phyloP scores from a whole-genome alignment of 2,888 invertebrate species.

The Acanthoscelides obtectus region DNA sequence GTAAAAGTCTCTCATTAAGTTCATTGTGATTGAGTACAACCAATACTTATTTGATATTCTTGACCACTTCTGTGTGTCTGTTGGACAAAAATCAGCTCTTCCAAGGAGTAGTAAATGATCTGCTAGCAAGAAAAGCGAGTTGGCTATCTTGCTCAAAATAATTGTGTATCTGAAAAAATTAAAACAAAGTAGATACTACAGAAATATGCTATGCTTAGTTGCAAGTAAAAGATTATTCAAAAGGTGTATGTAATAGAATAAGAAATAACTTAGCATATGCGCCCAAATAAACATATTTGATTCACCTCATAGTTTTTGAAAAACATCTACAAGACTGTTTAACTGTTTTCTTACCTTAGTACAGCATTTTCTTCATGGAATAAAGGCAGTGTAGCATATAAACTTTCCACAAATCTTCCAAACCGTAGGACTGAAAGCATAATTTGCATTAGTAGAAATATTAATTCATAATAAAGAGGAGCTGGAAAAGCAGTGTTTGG shows the following conservation, averaged over 20 bases:
- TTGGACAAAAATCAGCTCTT: constrained; percentile 61
- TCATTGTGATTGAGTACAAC: constrained; percentile 76
- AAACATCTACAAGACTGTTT: no score
- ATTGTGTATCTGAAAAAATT: constrained; percentile 51
- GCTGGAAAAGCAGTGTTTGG: no score
- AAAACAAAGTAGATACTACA: no score
- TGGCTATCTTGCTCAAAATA: constrained; percentile 74
- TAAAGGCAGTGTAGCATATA: constrained; percentile 68
- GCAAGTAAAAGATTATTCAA: no score
- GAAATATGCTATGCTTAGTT: no score
- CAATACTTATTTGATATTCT: constrained; percentile 74
- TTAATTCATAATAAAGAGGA: no score
- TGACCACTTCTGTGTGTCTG: constrained; percentile 74
- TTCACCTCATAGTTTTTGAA: no score
- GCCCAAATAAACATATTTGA: no score
- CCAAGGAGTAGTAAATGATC: constrained; percentile 87
- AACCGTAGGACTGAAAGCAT: constrained; percentile 71
- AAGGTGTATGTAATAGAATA: no score
- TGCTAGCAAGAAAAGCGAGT: constrained; percentile 72
- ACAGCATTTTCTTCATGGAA: constrained; percentile 69
- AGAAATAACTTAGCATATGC: no score
- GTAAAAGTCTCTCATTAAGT: constrained; percentile 77
- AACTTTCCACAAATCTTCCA: constrained; percentile 77
- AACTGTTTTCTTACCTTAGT: constrained; percentile 51
- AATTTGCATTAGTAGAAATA: no score